Evolutionary conservation across 2,113 vertebrate species (phyloP).

Genomic region (Zapus hudsonius): DNA sequence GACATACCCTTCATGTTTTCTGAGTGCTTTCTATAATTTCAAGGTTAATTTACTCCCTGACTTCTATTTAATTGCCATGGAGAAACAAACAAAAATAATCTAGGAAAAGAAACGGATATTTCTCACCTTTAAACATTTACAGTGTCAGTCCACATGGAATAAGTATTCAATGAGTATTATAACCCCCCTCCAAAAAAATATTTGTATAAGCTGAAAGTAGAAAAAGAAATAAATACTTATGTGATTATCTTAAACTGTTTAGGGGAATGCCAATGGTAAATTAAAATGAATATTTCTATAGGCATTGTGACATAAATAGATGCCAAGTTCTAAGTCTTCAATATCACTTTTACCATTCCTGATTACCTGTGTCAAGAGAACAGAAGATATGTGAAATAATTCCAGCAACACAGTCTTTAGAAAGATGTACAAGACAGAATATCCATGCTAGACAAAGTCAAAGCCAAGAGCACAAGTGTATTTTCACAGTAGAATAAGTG

Average conservation of each 20-base stretch:
- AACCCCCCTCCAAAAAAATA: no score
- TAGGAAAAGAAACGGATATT: background rate
- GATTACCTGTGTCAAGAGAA: background rate
- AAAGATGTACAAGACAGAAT: background rate
- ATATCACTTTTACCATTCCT: no score
- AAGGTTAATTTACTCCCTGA: conserved; percentile 72
- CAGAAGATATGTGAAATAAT: background rate
- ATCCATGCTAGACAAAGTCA: background rate
- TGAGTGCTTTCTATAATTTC: conserved; percentile 74
- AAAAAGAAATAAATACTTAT: background rate
- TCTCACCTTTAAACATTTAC: background rate
- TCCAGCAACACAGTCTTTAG: background rate
- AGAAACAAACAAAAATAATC: background rate
- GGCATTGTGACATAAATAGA: background rate
- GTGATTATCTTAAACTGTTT: no score
- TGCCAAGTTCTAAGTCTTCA: background rate
- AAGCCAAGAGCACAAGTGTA: background rate
- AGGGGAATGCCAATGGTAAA: background rate
- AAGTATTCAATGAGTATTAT: background rate
- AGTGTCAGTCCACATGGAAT: background rate
- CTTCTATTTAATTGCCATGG: background rate
- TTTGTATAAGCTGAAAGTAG: background rate
- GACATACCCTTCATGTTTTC: conserved; percentile 64
- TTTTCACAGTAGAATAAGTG: background rate
- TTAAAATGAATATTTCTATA: background rate